These are phyloP conservation scores for Drosophila dives DNA, from an alignment of 2,888 invertebrate species.

Conservation along the genomic window DNA sequence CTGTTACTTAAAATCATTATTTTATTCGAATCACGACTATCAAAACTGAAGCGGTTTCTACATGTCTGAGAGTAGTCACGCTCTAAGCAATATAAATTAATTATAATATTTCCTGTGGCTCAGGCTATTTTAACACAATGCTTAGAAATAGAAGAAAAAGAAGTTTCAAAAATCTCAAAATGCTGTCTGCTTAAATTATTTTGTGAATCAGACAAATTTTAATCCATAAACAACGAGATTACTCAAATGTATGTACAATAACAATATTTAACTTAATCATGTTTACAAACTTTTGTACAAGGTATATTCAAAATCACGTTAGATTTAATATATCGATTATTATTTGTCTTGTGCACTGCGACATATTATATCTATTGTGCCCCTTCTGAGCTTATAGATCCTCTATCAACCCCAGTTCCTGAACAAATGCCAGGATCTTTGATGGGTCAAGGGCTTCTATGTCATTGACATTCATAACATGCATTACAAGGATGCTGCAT, in stretches of 20 bases:
- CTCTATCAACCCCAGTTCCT: too few relatives aligned
- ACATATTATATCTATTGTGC: too few relatives aligned
- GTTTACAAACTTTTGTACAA: neutral
- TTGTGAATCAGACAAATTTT: neutral
- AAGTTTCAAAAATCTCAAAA: neutral
- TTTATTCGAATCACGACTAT: neutral
- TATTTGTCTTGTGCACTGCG: neutral
- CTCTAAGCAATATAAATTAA: neutral
- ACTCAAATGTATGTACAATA: neutral
- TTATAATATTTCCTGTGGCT: neutral
- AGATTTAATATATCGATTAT: neutral
- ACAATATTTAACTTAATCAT: neutral
- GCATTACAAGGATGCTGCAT: too few relatives aligned
- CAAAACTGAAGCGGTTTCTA: neutral
- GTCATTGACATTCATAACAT: too few relatives aligned
- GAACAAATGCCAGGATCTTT: too few relatives aligned
- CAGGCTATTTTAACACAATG: neutral
- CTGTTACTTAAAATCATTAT: neutral
- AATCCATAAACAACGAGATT: neutral
- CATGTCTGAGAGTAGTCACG: neutral
- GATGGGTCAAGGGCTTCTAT: too few relatives aligned
- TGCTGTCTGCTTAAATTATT: neutral
- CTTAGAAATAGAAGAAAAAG: neutral
- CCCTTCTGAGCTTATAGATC: too few relatives aligned
- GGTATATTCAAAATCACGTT: neutral